phyloP scores from a whole-genome alignment of 2,113 vertebrate genomes.

The Taxidea taxus region DNA sequence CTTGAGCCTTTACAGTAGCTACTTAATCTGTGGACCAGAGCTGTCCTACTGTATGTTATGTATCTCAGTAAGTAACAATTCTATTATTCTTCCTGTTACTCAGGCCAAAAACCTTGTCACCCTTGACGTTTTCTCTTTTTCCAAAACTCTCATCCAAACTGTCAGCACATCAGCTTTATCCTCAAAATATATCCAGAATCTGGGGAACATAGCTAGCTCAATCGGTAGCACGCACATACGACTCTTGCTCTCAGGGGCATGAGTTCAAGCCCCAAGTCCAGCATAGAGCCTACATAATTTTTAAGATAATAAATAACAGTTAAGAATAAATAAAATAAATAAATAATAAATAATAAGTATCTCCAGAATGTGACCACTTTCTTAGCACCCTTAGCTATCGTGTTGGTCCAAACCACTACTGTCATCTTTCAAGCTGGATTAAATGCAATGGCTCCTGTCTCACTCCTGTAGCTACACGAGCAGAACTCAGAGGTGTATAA shows the following conservation, averaged over 20 bases:
- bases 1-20: neutral
- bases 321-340: neutral
- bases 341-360: neutral
- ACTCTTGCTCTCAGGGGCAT: neutral
- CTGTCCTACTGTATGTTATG: neutral
- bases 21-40: neutral
- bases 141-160: neutral
- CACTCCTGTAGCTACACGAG: neutral
- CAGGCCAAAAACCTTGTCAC: neutral
- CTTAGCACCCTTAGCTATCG: neutral
- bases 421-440: neutral
- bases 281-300: neutral
- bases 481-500: neutral
- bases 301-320: neutral
- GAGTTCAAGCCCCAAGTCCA: neutral
- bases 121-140: neutral
- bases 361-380: neutral
- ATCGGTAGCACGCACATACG: neutral
- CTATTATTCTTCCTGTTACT: neutral
- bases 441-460: neutral
- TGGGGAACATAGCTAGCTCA: neutral
- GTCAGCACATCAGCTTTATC: neutral
- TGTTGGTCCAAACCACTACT: neutral
- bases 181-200: neutral
- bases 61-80: neutral